phyloP scores from a whole-genome alignment of 2,888 invertebrate genomes.

The Parnassius mnemosyne region DNA sequence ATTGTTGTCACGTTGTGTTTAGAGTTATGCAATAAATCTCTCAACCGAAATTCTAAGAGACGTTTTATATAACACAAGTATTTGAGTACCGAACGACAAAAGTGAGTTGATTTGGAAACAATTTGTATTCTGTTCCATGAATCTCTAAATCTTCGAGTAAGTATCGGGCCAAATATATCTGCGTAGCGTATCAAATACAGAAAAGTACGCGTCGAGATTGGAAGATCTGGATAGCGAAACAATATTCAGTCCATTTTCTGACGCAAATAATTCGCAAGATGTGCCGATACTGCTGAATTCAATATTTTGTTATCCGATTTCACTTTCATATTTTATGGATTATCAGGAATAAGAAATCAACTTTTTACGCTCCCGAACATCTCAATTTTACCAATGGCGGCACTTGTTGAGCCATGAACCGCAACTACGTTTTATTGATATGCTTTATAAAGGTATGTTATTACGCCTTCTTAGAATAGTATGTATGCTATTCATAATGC shows the following conservation, averaged over 20 bases:
- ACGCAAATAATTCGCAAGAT: conserved; percentile 22
- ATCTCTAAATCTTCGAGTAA: conserved; percentile 7
- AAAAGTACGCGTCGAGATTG: conserved; percentile 18
- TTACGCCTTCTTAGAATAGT: too few species aligned
- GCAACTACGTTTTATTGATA: too few species aligned
- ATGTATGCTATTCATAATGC: too few species aligned
- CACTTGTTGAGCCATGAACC: too few species aligned
- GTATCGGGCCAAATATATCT: conserved; percentile 8
- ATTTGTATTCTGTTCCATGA: conserved; percentile 11
- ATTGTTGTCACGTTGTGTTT: too few species aligned
- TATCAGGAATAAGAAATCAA: conserved; percentile 9
- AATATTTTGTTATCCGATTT: conserved; percentile 21
- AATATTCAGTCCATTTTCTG: conserved; percentile 24
- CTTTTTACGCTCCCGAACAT: conserved; percentile 1
- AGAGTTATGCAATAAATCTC: too few species aligned
- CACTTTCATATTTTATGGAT: conserved; percentile 7
- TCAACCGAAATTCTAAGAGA: too few species aligned
- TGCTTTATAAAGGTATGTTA: too few species aligned
- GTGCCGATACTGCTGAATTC: conserved; percentile 12
- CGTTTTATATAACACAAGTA: too few species aligned
- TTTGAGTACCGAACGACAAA: too few species aligned
- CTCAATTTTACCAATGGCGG: too few species aligned
- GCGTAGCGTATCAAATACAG: conserved; percentile 3
- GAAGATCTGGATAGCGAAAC: conserved; percentile 20
- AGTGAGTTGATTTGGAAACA: conserved; percentile 4